These are phyloP conservation scores for Globodera ellingtonae DNA, from an alignment of 1,140 invertebrate species.

Conservation along the genomic window DNA sequence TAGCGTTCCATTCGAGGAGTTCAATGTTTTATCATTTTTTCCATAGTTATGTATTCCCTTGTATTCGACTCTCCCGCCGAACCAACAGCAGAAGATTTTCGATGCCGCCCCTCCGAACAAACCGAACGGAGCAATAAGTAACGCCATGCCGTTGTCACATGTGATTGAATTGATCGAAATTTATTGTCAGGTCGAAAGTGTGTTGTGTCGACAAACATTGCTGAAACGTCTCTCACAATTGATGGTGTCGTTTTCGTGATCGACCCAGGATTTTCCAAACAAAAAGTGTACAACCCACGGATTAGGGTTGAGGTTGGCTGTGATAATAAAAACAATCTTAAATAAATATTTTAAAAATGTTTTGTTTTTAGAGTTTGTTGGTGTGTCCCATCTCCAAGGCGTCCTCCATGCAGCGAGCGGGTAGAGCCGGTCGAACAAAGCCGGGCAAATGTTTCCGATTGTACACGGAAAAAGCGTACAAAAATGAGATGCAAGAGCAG, in stretches of 20 bases:
- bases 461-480: conserved; percentile 98
- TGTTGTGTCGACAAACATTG: conserved; percentile 98
- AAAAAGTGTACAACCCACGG: conserved; percentile 95
- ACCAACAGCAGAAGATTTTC: conserved; percentile 95
- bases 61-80: conserved; percentile 96
- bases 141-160: conserved; percentile 71
- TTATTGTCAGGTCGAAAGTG: conserved; percentile 66
- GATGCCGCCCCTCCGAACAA: conserved; percentile 86
- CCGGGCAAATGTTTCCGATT: conserved; percentile 97
- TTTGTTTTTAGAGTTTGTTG: conserved; percentile 72
- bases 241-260: conserved; percentile 99
- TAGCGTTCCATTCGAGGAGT: conserved; percentile 63
- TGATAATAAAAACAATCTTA: not conserved
- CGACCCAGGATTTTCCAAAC: conserved; percentile 99
- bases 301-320: conserved; percentile 84
- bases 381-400: conserved; percentile 99
- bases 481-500: conserved; percentile 98
- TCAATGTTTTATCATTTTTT: not conserved
- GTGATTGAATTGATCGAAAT: conserved; percentile 24
- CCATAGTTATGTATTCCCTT: conserved; percentile 16
- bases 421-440: conserved; percentile 90
- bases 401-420: conserved; percentile 89
- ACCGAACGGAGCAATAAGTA: conserved; percentile 87
- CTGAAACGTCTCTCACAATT: conserved; percentile 97
- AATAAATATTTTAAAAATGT: conserved; percentile 4